phyloP scores from a whole-genome alignment of 2,888 invertebrate species.

The Labia minor region DNA sequence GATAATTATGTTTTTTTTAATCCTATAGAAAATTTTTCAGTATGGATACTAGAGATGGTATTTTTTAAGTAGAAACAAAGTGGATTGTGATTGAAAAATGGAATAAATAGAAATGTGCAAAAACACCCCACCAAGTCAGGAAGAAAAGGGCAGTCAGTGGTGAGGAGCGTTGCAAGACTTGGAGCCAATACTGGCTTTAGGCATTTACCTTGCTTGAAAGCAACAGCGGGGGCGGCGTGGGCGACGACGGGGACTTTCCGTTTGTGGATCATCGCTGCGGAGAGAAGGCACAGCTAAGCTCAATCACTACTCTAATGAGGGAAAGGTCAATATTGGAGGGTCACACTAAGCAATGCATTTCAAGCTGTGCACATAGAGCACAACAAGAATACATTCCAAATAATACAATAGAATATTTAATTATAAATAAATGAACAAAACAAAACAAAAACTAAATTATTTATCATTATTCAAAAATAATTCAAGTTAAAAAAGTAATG shows the following conservation, averaged over 20 bases:
- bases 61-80: no score
- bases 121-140: neutral
- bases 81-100: neutral
- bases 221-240: neutral
- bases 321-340: neutral
- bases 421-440: neutral
- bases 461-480: neutral
- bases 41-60: no score
- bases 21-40: no score
- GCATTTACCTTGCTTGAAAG: neutral
- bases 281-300: constrained; percentile 13
- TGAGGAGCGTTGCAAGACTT: neutral
- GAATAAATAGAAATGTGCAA: neutral
- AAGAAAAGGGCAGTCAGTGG: neutral
- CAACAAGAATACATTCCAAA: neutral
- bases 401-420: neutral
- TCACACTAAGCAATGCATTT: neutral
- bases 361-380: neutral
- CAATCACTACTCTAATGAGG: neutral
- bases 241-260: neutral
- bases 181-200: neutral
- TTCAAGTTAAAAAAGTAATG: neutral
- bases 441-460: no score
- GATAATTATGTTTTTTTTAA: no score
- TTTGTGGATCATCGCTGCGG: neutral